phyloP scores from a whole-genome alignment of 1,140 invertebrate species.

The Drosophila jambulina region DNA sequence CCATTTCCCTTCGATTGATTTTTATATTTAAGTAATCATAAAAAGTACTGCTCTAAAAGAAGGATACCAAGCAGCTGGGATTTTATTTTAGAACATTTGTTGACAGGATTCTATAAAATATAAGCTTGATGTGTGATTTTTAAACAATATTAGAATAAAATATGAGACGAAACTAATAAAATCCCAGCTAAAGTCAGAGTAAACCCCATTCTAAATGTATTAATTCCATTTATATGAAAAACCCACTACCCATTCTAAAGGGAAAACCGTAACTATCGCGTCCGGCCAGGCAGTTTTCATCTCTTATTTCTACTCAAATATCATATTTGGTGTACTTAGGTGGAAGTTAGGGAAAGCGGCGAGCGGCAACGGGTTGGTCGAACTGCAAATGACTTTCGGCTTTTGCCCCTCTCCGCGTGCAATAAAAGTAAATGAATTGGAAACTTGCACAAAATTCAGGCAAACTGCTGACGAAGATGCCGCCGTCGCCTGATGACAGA shows the following conservation, averaged over 20 bases:
- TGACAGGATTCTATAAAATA: background rate
- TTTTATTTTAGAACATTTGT: background rate
- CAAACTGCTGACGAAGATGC: conserved; percentile 62
- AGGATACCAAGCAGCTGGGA: background rate
- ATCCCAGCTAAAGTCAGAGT: background rate
- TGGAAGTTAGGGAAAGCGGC: conserved; percentile 28
- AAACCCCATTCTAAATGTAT: background rate
- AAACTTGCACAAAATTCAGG: conserved; percentile 73
- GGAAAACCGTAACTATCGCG: conserved; percentile 16
- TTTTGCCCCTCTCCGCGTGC: conserved; percentile 33
- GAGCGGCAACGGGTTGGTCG: conserved; percentile 69
- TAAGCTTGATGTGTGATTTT: background rate
- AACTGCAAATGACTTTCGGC: conserved; percentile 74
- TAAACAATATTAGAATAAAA: background rate
- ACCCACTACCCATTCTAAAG: too few species aligned
- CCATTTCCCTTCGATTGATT: background rate
- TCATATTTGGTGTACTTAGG: conserved; percentile 28
- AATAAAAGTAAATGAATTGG: conserved; percentile 83
- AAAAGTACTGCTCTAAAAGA: background rate
- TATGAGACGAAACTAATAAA: too few species aligned
- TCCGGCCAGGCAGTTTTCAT: conserved; percentile 18
- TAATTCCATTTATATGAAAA: background rate
- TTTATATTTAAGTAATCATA: conserved; percentile 3
- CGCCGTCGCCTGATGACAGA: conserved; percentile 43
- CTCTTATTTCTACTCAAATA: conserved; percentile 23